Evolutionary conservation across 2,797 vertebrate species (phyloP).

Genomic region (Silurus lanzhouensis): DNA sequence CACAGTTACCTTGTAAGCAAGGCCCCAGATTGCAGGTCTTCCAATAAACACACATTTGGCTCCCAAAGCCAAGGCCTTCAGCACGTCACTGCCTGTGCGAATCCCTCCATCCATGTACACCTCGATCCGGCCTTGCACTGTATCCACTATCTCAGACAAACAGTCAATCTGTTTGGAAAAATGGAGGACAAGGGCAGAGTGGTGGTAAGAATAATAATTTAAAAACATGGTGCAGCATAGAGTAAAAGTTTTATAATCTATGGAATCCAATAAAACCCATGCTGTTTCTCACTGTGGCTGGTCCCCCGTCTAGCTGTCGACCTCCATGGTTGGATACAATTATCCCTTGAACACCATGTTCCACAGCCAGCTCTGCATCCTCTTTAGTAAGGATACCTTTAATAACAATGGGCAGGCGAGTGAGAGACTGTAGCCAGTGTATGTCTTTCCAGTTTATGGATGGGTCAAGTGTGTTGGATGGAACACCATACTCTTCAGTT

Average conservation of each 20-base stretch:
- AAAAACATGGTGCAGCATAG: not conserved
- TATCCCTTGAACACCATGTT: conserved; percentile 87
- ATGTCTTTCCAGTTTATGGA: conserved; percentile 91
- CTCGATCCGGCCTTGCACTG: conserved; percentile 85
- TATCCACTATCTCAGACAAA: conserved; percentile 86
- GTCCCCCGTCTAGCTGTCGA: conserved; percentile 90
- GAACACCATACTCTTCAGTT: conserved; percentile 74
- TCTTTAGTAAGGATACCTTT: conserved; percentile 96
- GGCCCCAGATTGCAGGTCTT: conserved; percentile 91
- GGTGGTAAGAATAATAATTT: not conserved
- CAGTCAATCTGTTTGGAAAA: conserved; percentile 83
- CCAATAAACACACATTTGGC: conserved; percentile 94
- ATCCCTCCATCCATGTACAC: conserved; percentile 93
- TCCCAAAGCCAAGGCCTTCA: conserved; percentile 91
- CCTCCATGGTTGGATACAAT: conserved; percentile 96
- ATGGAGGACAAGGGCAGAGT: not conserved
- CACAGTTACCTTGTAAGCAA: conserved; percentile 86
- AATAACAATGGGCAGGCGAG: conserved; percentile 87
- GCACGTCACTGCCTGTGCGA: conserved; percentile 86
- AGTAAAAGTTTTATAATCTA: not conserved
- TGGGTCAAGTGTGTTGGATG: conserved; percentile 79
- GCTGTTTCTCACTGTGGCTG: conserved; percentile 77
- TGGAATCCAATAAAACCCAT: not conserved
- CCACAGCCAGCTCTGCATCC: conserved; percentile 90
- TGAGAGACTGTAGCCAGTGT: conserved; percentile 84